A percentile compares a stretch with the other conserved stretches of the same genome.
These are phyloP conservation scores for Fulmarus glacialis DNA, from an alignment of 2,113 vertebrate genomes.

Conservation along the genomic window DNA sequence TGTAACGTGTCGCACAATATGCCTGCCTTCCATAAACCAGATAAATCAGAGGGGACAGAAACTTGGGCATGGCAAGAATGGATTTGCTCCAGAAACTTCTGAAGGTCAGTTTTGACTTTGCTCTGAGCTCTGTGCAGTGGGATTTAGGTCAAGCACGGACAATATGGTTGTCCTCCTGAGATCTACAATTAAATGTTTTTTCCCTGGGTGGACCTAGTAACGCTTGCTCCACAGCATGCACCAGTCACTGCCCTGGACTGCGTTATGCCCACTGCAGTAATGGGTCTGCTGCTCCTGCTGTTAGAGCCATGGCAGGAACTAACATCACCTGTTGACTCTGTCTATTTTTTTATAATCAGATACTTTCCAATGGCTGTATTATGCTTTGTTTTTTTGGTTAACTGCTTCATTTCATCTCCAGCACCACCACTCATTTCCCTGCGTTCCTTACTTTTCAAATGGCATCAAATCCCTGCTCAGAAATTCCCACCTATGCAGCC, in stretches of 20 bases:
- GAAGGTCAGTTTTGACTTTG: constrained; percentile 12
- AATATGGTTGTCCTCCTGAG: neutral
- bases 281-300: neutral
- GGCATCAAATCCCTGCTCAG: neutral
- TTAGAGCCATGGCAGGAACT: neutral
- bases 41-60: neutral
- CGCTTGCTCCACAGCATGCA: fast-evolving
- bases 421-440: neutral
- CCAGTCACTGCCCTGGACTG: neutral
- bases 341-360: neutral
- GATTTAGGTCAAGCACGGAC: neutral
- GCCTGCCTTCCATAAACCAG: neutral
- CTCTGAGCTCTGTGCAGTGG: neutral
- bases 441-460: neutral
- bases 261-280: neutral
- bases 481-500: neutral
- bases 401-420: neutral
- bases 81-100: neutral
- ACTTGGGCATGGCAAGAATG: neutral
- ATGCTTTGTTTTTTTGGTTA: neutral
- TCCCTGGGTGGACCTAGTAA: neutral
- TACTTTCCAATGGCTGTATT: neutral
- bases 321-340: neutral
- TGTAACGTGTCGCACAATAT: neutral
- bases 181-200: neutral